Evolutionary conservation across 2,113 vertebrate genomes (phyloP).

Genomic region (Chionodraco myersi): DNA sequence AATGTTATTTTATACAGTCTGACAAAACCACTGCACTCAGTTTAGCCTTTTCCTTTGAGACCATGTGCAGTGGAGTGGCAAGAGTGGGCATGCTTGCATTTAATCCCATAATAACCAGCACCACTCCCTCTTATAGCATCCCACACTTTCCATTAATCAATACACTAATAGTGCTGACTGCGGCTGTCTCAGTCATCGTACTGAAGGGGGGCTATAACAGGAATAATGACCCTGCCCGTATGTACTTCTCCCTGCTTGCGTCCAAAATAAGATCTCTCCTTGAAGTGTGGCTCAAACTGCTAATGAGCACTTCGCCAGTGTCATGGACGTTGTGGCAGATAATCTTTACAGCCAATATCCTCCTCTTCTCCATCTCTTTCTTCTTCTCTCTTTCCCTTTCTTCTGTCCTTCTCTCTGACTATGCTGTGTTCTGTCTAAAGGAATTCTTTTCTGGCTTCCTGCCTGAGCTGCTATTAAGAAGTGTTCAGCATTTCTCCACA

Average conservation of each 20-base stretch:
- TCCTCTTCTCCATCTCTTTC: slow-evolving; percentile 15
- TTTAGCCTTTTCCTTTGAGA: no score
- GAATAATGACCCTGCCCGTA: slow-evolving; percentile 62
- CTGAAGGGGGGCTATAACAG: slow-evolving; percentile 41
- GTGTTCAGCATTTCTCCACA: slow-evolving; percentile 60
- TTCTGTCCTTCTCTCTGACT: slow-evolving; percentile 23
- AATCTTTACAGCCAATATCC: slow-evolving; percentile 58
- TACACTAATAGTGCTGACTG: slow-evolving; percentile 80
- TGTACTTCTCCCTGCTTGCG: slow-evolving; percentile 27
- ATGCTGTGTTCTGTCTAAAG: slow-evolving; percentile 56
- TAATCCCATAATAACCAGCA: no score
- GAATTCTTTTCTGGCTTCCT: slow-evolving; percentile 63
- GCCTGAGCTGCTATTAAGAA: slow-evolving; percentile 69
- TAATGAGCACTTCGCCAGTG: slow-evolving; percentile 71
- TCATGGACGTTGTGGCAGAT: slow-evolving; percentile 44
- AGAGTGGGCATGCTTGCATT: no score
- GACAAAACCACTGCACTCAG: no score
- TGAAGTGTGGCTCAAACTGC: slow-evolving; percentile 76
- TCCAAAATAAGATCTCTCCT: slow-evolving; percentile 81
- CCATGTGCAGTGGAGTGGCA: no score
- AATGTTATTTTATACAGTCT: no score
- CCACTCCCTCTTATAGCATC: no score
- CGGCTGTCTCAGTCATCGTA: slow-evolving; percentile 44
- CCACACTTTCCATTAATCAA: slow-evolving; percentile 82
- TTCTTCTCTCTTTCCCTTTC: slow-evolving; percentile 2